phyloP scores from a whole-genome alignment of 2,888 invertebrate genomes.

The Parthenolecanium corni region DNA sequence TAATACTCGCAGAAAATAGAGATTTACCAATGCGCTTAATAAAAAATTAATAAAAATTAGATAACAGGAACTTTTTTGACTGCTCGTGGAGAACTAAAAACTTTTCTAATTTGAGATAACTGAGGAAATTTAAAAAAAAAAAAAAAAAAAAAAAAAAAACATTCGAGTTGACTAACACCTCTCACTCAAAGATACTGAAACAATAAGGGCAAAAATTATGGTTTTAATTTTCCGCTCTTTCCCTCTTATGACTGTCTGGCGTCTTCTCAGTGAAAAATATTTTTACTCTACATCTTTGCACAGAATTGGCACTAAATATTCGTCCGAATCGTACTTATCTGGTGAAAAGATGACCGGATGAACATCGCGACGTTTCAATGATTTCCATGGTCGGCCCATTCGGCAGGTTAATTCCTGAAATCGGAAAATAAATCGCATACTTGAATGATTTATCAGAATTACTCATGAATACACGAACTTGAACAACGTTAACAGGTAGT shows the following conservation, averaged over 20 bases:
- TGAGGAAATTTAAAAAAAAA: background rate
- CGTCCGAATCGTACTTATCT: conserved; percentile 45
- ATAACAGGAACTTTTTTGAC: background rate
- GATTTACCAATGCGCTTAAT: background rate
- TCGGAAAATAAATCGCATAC: background rate
- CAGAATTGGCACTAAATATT: conserved; percentile 46
- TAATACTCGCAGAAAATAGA: no score
- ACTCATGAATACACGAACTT: background rate
- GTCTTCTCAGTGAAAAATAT: background rate
- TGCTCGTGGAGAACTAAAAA: background rate
- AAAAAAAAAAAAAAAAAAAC: background rate
- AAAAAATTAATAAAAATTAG: background rate
- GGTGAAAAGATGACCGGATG: conserved; percentile 44
- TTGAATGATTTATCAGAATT: background rate
- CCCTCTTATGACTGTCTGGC: no score
- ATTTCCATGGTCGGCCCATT: conserved; percentile 47
- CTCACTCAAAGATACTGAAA: no score
- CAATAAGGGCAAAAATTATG: no score
- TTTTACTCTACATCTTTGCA: conserved; percentile 14
- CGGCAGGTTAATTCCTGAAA: conserved; percentile 46
- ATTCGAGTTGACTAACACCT: no score
- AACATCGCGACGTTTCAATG: conserved; percentile 43
- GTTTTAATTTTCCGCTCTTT: no score
- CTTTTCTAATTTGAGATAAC: no score
- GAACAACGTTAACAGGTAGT: no score